Evolutionary conservation across 2,797 vertebrate genomes (phyloP).

Genomic region (Propithecus perrieri): DNA sequence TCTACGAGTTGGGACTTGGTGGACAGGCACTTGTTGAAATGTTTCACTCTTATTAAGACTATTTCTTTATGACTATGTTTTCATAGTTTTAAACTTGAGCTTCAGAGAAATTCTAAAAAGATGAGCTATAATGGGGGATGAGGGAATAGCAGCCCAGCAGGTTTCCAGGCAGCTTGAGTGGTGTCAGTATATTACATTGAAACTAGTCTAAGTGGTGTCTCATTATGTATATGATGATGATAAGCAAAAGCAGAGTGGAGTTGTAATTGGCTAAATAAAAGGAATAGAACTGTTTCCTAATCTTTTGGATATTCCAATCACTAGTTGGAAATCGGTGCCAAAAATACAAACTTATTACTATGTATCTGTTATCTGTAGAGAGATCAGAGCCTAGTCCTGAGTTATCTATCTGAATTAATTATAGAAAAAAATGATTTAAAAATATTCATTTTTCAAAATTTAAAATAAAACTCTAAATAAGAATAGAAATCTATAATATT

Average conservation of each 20-base stretch:
- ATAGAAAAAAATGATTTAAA: not conserved
- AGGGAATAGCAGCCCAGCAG: not conserved
- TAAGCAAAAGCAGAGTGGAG: not conserved
- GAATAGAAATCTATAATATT: not conserved
- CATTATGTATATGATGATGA: conserved; percentile 34
- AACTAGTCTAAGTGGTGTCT: conserved; percentile 50
- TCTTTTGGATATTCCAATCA: not conserved
- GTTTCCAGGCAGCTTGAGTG: conserved; percentile 42
- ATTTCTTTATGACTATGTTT: not conserved
- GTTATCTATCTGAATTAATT: not conserved
- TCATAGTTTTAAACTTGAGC: not conserved
- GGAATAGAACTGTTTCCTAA: conserved; percentile 24
- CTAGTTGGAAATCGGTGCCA: conserved; percentile 6
- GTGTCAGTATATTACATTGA: not conserved
- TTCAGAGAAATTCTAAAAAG: not conserved
- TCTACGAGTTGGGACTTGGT: not conserved
- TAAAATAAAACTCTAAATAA: not conserved
- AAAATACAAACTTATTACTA: not conserved
- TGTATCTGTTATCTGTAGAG: not conserved
- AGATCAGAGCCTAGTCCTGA: not conserved
- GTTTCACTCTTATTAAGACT: not conserved
- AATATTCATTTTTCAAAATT: not conserved
- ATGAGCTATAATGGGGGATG: not conserved
- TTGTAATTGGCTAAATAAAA: conserved; percentile 41
- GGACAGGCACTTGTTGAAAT: conserved; percentile 57